Evolutionary conservation across 2,113 vertebrate genomes (phyloP).

Genomic region (Opisthocomus hoazin): DNA sequence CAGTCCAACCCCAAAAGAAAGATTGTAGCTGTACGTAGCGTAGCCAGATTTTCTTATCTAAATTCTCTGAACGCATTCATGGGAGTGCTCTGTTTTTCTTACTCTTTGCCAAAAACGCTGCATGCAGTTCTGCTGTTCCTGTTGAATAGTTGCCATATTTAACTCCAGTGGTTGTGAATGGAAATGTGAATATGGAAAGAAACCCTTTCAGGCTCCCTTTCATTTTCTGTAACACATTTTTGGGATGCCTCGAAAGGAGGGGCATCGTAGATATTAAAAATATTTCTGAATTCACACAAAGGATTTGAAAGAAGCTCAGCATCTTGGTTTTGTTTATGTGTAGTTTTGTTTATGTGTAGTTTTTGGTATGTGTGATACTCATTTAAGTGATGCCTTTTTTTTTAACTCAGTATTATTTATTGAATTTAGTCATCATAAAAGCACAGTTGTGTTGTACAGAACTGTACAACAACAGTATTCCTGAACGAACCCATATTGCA

Average conservation of each 20-base stretch:
- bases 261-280: background rate
- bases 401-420: background rate
- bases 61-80: background rate
- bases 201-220: background rate
- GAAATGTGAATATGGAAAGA: background rate
- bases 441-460: background rate
- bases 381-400: background rate
- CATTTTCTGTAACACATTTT: background rate
- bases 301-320: background rate
- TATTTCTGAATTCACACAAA: background rate
- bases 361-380: background rate
- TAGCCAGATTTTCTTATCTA: constrained; percentile 6
- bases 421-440: background rate
- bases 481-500: background rate
- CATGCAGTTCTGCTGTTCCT: background rate
- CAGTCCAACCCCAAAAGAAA: background rate
- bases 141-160: constrained; percentile 8
- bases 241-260: background rate
- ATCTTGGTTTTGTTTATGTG: background rate
- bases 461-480: background rate
- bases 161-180: background rate
- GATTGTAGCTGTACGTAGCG: background rate
- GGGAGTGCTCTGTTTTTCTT: background rate
- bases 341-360: background rate
- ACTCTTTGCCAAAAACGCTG: background rate